Evolutionary conservation across 2,888 invertebrate genomes (phyloP).

Genomic region (Drosophila ochracea): DNA sequence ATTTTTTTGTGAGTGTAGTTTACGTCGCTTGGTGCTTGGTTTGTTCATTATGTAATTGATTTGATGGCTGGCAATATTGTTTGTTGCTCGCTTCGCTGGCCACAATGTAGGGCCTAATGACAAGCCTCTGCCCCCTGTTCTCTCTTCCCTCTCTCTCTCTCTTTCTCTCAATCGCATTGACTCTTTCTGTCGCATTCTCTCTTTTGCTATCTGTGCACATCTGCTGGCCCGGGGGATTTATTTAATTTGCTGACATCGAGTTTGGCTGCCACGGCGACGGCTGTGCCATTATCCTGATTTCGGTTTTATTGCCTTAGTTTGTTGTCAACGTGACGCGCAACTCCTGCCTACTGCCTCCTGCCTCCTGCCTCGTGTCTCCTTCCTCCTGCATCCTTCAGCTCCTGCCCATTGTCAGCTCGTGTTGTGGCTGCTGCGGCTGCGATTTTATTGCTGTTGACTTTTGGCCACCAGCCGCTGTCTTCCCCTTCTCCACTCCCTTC

Average conservation of each 20-base stretch:
- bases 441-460: conserved; percentile 78
- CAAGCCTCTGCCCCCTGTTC: conserved; percentile 18
- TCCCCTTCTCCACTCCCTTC: not conserved
- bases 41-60: conserved; percentile 80
- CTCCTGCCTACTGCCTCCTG: conserved; percentile 27
- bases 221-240: conserved; percentile 78
- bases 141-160: not conserved
- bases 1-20: not conserved
- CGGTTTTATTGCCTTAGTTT: conserved; percentile 75
- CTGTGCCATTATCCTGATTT: conserved; percentile 79
- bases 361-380: conserved; percentile 9
- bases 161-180: too few species aligned
- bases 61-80: conserved; percentile 63
- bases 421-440: conserved; percentile 57
- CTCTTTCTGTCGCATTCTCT: not conserved
- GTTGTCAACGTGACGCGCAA: conserved; percentile 44
- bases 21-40: not conserved
- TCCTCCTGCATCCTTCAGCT: conserved; percentile 9
- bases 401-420: conserved; percentile 63
- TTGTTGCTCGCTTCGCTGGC: conserved; percentile 52
- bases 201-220: conserved; percentile 51
- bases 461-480: conserved; percentile 45
- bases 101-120: conserved; percentile 58
- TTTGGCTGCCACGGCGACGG: conserved; percentile 38
- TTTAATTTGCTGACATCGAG: conserved; percentile 78